Evolutionary conservation across 2,888 invertebrate species (phyloP), one percentile per base, ranked within the genome.

Genomic region (Clunio marinus): DNA sequence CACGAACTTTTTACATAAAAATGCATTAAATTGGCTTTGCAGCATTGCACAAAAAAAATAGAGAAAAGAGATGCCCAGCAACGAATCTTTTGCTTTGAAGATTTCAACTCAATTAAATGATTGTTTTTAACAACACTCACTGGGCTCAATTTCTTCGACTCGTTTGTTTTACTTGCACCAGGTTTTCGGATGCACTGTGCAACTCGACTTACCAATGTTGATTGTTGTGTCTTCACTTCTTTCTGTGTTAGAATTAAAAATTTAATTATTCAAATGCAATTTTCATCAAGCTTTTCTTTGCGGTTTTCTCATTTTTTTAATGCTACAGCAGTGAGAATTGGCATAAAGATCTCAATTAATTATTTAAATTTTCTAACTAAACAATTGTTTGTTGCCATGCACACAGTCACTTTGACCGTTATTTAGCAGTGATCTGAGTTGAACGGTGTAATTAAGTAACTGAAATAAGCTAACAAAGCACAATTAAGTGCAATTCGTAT

Each of bases 1-100:
- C 66, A 66, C 66, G 66, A 66, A 66, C 66, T 66, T 66, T 66
- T 66, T 66, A 66, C 55, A 66, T 66, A 66, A 66, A 66, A 66
- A 55, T 66, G 66, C 66, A 66, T 51, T 55, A 66, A 66, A 66
- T 55, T 63, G 63, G 63, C 63, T 37, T 4, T 32, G 41, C 41
- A 28, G 41, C 25, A 46, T n/a, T n/a, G 63, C 41, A 24, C 58
- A 58, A 32, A 24, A 58, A 46, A 58, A 15, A 58, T 28, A 58
- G 32, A 32, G 28, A 28, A 27, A 32, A 22, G 20, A 22, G 25
- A 27, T 17, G 28, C 59, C 24, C 37, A 20, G 17, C 7, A 4
- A 32, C 32, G 32, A 10, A 10, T 32, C 10, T 10, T 7, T 7
- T 32, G 4, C 10, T 32, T 10, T 32, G 32, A 7, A 10, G 10